phyloP scores from a whole-genome alignment of 2,113 vertebrate genomes.

The Aegotheles bennettii region DNA sequence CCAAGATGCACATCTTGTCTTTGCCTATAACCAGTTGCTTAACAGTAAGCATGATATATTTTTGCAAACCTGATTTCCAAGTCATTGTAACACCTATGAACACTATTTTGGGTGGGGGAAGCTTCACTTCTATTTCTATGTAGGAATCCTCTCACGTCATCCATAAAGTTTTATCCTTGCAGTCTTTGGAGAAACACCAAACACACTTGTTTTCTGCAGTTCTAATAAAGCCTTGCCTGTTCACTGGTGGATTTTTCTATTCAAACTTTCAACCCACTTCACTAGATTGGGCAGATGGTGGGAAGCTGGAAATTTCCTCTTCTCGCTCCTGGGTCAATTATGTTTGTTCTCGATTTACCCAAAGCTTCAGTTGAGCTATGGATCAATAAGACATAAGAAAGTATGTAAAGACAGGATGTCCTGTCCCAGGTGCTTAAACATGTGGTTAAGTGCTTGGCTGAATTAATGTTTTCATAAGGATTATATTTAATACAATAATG shows the following conservation, averaged over 20 bases:
- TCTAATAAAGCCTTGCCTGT: not conserved
- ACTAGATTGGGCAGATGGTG: not conserved
- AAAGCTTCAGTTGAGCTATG: not conserved
- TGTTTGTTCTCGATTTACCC: not conserved
- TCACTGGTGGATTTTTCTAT: not conserved
- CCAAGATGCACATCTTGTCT: not conserved
- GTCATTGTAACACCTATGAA: not conserved
- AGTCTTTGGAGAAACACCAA: not conserved
- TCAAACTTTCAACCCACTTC: not conserved
- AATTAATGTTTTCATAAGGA: not conserved
- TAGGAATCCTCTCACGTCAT: not conserved
- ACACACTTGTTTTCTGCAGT: rapidly evolving
- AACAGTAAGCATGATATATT: not conserved
- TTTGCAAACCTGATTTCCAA: not conserved
- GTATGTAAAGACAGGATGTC: not conserved
- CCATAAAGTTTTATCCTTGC: not conserved
- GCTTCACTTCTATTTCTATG: not conserved
- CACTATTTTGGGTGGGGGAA: not conserved
- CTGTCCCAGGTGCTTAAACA: not conserved
- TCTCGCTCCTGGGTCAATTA: not conserved
- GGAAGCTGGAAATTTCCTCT: not conserved
- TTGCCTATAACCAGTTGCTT: not conserved
- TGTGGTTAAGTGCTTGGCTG: not conserved
- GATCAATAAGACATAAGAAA: not conserved
- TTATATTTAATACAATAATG: not conserved